Base-by-base conservation (phyloP, 2,797 vertebrate genomes). In the Mormyrus proboscirostris region DNA sequence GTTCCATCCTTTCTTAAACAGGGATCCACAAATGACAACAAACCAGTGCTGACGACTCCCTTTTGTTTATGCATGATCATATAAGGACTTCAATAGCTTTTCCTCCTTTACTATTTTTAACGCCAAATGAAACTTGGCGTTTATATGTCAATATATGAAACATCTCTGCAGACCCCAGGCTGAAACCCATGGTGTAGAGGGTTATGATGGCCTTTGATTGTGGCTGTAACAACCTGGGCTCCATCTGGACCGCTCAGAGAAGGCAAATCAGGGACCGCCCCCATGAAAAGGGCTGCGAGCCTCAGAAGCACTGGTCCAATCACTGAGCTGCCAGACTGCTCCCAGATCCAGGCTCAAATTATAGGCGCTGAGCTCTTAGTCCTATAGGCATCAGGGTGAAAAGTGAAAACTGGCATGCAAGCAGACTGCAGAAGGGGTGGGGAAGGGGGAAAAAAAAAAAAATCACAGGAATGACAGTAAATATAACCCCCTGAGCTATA, bases 311-410 rank as follows among this genome's bases (percentile, higher is more conserved):
- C 14, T 7, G 38, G 79, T 9, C 19, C 38, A 47, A n/a, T 47
- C 44, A 22, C 38, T 47, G 44, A 41, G 50, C 44, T 41, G 7
- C 41, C 41, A 22, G 6, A 3, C 25, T 41, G 22, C 84, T 87
- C 84, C 83, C 16, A 51, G 57, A 69, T 47, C 55, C n/a, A 69
- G 49, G 83, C 69, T 76, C 86, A 59, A 87, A 55, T 73, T 89
- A 87, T 49, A 89, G 79, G 29, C 8, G 4, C 65, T 88, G 89
- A 33, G 4, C 29, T 47, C 19, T 12, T 51, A 87, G 55, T 88
- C 69, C 29, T 53, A 14, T 19, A 38, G 50, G 29, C 29, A 55
- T 38, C 4, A 55, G 85, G 25, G 16, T 86, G 25, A 86, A 38
- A n/a, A 73, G 29, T 84, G 79, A 59, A 44, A 88, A 89, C 57